Conservation (phyloP, 92 coral and sea anemone genomes). For the Parazoanthus atlanticus region DNA sequence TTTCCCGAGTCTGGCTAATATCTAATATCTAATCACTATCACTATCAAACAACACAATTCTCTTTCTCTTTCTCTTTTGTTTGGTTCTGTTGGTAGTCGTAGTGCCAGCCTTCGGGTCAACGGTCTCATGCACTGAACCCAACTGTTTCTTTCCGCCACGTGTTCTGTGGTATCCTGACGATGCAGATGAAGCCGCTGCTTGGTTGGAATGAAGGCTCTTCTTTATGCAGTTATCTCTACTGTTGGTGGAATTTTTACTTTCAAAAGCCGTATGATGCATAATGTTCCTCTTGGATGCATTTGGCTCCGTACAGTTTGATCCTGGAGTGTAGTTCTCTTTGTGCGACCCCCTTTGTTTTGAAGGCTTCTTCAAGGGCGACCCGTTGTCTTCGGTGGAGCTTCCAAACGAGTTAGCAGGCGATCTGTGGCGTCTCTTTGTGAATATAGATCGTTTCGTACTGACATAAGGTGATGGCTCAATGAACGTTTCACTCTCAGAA, state of each 20-base stretch:
- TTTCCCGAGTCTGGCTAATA: background rate
- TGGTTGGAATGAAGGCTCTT: background rate
- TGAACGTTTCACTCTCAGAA: slow-evolving; percentile 15
- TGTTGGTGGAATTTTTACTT: background rate
- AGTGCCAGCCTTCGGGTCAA: background rate
- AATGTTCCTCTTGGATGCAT: slow-evolving; percentile 8
- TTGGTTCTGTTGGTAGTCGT: slow-evolving; percentile 1
- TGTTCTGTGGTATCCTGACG: background rate
- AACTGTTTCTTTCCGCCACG: background rate
- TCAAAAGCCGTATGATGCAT: slow-evolving; percentile 24
- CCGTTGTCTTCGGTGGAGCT: background rate
- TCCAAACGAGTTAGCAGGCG: slow-evolving; percentile 20
- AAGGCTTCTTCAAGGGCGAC: background rate
- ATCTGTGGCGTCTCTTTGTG: slow-evolving; percentile 37
- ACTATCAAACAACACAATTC: slow-evolving; percentile 18
- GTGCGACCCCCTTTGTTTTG: background rate
- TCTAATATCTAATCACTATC: slow-evolving; percentile 18
- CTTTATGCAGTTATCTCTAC: background rate
- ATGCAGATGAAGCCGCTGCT: background rate
- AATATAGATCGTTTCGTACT: slow-evolving; percentile 27
- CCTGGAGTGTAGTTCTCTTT: background rate
- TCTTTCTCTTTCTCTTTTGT: slow-evolving; percentile 13
- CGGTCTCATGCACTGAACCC: background rate
- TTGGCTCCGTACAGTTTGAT: background rate
- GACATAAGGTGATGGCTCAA: slow-evolving; percentile 34